These are phyloP conservation scores for Puntigrus tetrazona DNA, from an alignment of 2,113 vertebrate species.

Conservation along the genomic window DNA sequence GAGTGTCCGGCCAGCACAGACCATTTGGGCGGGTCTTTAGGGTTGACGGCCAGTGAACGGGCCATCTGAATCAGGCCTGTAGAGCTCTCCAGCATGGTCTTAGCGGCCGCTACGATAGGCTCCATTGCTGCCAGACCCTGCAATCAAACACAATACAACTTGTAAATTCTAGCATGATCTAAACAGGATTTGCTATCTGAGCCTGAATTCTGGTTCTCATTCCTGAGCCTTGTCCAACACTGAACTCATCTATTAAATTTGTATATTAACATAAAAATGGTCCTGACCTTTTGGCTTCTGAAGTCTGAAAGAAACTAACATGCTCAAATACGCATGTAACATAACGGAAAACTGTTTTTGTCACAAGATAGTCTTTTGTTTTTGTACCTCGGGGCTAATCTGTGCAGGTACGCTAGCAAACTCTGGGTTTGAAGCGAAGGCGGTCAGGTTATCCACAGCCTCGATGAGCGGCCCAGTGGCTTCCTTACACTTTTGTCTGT, in stretches of 20 bases:
- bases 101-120: slow-evolving; percentile 86
- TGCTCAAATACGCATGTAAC: no score
- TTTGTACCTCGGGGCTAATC: slow-evolving; percentile 90
- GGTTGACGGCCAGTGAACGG: slow-evolving; percentile 91
- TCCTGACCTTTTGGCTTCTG: no score
- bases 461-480: slow-evolving; percentile 92
- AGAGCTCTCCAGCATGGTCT: slow-evolving; percentile 94
- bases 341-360: background rate
- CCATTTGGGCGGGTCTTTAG: slow-evolving; percentile 94
- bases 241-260: background rate
- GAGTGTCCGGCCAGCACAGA: slow-evolving; percentile 93
- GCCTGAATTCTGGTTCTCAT: background rate
- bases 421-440: slow-evolving; percentile 96
- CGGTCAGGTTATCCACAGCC: slow-evolving; percentile 94
- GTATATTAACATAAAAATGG: no score
- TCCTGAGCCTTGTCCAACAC: background rate
- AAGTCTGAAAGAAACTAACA: background rate
- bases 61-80: slow-evolving; percentile 95
- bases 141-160: slow-evolving; percentile 8
- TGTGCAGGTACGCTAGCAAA: slow-evolving; percentile 93
- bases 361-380: background rate
- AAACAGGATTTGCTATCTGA: background rate
- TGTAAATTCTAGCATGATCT: background rate
- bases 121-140: slow-evolving; percentile 93
- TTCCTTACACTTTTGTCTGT: slow-evolving; percentile 88